Evolutionary conservation across 2,113 vertebrate species (phyloP), one percentile per base, ranked within the genome.

Genomic region (Catharus fuscescens): DNA sequence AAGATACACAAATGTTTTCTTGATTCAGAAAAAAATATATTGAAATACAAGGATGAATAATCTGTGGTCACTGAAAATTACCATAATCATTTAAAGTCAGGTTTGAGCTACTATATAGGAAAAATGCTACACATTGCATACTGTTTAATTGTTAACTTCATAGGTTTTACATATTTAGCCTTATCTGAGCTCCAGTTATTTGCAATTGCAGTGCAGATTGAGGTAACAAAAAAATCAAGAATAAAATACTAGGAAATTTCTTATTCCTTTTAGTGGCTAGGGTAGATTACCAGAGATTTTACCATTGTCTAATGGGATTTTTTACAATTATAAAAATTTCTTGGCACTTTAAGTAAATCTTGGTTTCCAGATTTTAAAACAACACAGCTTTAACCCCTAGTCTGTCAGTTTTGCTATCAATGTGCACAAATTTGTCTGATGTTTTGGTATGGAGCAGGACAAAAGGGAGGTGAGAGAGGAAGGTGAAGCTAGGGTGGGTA

Each of bases 401-500:
- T 24, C 28, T 70, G 26, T 26, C 0, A 24, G 18, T 70, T 86
- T 88, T 90, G 4, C 29, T 50, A 42, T 71, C 24, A 47, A 24
- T 74, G 8, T 44, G 14, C 47, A 17, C 15, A 76, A 4, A 45
- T 90, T 67, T 60, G 2, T 85, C 29, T 72, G 36, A 47, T 47
- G 19, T 50, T 77, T 90, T 88, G 32, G 5, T 38, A 60, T n/a
- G n/a, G 10, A 19, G 5, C 15, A 78, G 56, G 10, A 26, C 3
- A 66, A 91, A 77, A 40, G 3, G 2, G 53, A 80, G 7, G 4
- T 80, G 21, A 69, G 18, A 28, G 14, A n/a, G 7, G 14, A 61
- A 81, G 18, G 4, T 34, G 11, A 7, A 67, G 16, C 10, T 84
- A 38, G 5, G 12, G 5, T 1, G 1, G 2, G 0, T 8, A 42